A percentile compares a stretch with the other conserved stretches of the same genome.
phyloP scores from a whole-genome alignment of 1,140 invertebrate genomes.

The Oedothorax gibbosus region DNA sequence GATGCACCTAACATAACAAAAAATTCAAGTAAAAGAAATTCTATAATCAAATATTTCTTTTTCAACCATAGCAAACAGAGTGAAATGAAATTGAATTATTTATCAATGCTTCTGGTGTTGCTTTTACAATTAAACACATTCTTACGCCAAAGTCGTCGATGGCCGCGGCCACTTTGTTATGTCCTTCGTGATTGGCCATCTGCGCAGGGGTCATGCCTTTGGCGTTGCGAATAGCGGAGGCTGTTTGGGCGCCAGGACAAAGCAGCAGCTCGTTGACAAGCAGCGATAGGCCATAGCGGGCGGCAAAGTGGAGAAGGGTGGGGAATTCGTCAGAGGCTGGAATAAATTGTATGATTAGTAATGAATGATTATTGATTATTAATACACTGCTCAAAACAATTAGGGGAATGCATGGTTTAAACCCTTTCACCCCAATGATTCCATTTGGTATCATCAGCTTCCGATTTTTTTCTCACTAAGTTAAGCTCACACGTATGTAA shows the following conservation, averaged over 20 bases:
- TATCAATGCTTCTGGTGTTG: too few relatives aligned
- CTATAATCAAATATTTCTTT: neutral
- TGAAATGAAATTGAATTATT: neutral
- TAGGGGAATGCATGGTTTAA: too few relatives aligned
- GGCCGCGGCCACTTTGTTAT: conserved; percentile 77
- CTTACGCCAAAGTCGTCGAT: conserved; percentile 82
- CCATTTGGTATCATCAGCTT: too few relatives aligned
- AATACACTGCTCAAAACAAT: too few relatives aligned
- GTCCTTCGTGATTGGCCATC: conserved; percentile 79
- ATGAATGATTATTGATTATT: too few relatives aligned
- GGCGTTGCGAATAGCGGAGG: conserved; percentile 82
- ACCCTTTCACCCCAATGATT: too few relatives aligned
- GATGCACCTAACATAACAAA: too few relatives aligned
- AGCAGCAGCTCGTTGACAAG: conserved; percentile 84
- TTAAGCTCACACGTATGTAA: too few relatives aligned
- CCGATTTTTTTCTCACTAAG: too few relatives aligned
- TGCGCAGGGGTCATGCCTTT: conserved; percentile 83
- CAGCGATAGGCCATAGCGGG: conserved; percentile 84
- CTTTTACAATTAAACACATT: neutral
- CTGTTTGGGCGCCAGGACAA: conserved; percentile 83
- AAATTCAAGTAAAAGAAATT: too few relatives aligned
- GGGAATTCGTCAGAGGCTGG: conserved; percentile 84
- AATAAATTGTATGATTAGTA: neutral
- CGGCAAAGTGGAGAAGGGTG: conserved; percentile 88
- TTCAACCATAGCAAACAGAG: neutral